phyloP scores from a whole-genome alignment of 2,888 invertebrate genomes.

The Heliothis peltigera region DNA sequence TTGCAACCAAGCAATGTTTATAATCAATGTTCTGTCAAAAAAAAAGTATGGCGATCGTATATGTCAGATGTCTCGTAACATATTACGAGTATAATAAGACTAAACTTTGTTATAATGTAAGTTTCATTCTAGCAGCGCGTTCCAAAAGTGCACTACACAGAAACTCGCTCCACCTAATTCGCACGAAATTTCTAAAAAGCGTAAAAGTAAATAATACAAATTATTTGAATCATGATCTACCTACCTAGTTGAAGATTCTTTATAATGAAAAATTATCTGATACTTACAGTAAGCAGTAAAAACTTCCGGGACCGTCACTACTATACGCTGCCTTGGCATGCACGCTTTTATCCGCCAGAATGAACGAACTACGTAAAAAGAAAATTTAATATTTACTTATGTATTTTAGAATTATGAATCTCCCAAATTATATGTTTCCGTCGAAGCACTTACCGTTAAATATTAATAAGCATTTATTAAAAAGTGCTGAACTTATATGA shows the following conservation, averaged over 20 bases:
- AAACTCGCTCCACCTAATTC: no score
- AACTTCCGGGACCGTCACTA: not conserved
- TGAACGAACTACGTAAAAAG: constrained; percentile 18
- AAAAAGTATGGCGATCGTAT: no score
- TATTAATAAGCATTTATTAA: not conserved
- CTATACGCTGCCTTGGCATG: not conserved
- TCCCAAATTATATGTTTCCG: not conserved
- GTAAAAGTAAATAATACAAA: not conserved
- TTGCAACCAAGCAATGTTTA: no score
- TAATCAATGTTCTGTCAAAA: no score
- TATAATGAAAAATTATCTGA: not conserved
- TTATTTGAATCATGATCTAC: not conserved
- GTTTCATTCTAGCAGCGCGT: no score
- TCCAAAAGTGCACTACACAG: no score
- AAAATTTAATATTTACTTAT: constrained; percentile 13
- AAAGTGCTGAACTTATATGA: no score
- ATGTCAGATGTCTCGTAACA: no score
- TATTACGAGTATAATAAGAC: no score
- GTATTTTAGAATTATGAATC: not conserved
- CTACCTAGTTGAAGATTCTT: not conserved
- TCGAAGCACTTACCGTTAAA: not conserved
- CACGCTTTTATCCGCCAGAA: not conserved
- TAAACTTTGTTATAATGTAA: no score
- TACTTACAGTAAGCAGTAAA: constrained; percentile 12
- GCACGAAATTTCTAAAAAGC: no score